These are phyloP conservation scores for Temnothorax unifasciatus DNA, from an alignment of 2,888 invertebrate species.

Conservation along the genomic window DNA sequence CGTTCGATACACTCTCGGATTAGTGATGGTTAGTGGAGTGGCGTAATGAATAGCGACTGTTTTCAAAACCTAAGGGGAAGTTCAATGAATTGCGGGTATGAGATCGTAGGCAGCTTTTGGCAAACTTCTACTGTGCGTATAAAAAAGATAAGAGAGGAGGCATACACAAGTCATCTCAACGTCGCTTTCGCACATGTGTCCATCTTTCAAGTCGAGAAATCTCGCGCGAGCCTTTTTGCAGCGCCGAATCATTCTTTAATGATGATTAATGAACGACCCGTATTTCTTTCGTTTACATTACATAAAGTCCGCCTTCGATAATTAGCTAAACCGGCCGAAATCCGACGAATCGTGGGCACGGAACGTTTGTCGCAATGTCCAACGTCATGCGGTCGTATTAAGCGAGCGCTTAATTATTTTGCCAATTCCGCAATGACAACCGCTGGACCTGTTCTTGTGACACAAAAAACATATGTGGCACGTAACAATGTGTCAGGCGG, in stretches of 20 bases:
- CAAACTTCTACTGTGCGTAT: neutral
- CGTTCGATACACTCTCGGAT: slow-evolving; percentile 7
- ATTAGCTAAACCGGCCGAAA: slow-evolving; percentile 68
- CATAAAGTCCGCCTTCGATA: slow-evolving; percentile 65
- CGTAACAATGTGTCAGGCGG: slow-evolving; percentile 44
- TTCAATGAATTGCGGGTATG: slow-evolving; percentile 14
- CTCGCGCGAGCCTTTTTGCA: slow-evolving; percentile 50
- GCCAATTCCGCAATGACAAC: slow-evolving; percentile 58
- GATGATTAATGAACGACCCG: slow-evolving; percentile 72
- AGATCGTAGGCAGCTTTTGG: slow-evolving; percentile 27
- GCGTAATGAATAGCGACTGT: slow-evolving; percentile 31
- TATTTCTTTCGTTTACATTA: slow-evolving; percentile 55
- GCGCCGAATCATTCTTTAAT: slow-evolving; percentile 74
- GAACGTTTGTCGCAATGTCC: slow-evolving; percentile 24
- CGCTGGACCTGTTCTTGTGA: slow-evolving; percentile 35
- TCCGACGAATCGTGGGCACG: slow-evolving; percentile 53
- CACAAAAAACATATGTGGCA: slow-evolving; percentile 31
- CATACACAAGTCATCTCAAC: neutral
- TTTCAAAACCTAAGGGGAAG: slow-evolving; percentile 24
- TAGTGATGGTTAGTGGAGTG: neutral
- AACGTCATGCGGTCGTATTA: slow-evolving; percentile 36
- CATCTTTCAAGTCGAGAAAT: slow-evolving; percentile 60
- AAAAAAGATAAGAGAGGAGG: slow-evolving; percentile 24
- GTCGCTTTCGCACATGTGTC: slow-evolving; percentile 30
- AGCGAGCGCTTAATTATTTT: slow-evolving; percentile 69